Evolutionary conservation across 2,888 invertebrate species (phyloP).

Genomic region (Sipha maydis): DNA sequence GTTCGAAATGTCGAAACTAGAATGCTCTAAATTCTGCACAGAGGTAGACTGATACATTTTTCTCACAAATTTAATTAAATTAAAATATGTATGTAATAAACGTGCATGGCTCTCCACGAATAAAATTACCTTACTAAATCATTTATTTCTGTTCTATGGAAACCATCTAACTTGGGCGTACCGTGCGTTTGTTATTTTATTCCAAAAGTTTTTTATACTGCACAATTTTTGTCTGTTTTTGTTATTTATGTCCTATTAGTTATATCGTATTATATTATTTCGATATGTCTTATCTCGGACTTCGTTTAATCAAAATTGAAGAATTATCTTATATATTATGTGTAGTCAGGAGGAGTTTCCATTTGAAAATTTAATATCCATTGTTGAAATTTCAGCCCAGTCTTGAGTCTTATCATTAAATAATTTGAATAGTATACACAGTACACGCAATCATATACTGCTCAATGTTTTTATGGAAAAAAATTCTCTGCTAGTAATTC

Average conservation of each 20-base stretch:
- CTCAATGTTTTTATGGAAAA: neutral
- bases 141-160: neutral
- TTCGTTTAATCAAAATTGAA: neutral
- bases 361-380: neutral
- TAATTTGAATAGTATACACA: neutral
- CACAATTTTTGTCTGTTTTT: neutral
- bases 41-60: too few species aligned
- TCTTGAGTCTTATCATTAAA: slow-evolving; percentile 12
- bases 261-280: neutral
- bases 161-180: neutral
- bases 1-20: too few species aligned
- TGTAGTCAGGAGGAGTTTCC: neutral
- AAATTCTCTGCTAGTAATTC: neutral
- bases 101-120: too few species aligned
- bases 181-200: neutral
- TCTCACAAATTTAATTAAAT: too few species aligned
- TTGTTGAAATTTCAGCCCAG: neutral
- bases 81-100: too few species aligned
- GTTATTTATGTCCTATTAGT: neutral
- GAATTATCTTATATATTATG: neutral
- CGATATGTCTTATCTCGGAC: neutral
- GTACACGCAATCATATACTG: neutral
- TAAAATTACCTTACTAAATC: neutral
- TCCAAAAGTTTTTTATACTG: neutral
- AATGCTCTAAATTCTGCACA: too few species aligned